Base-by-base conservation (phyloP, 2,113 vertebrate genomes). In the Gasterosteus aculeatus region DNA sequence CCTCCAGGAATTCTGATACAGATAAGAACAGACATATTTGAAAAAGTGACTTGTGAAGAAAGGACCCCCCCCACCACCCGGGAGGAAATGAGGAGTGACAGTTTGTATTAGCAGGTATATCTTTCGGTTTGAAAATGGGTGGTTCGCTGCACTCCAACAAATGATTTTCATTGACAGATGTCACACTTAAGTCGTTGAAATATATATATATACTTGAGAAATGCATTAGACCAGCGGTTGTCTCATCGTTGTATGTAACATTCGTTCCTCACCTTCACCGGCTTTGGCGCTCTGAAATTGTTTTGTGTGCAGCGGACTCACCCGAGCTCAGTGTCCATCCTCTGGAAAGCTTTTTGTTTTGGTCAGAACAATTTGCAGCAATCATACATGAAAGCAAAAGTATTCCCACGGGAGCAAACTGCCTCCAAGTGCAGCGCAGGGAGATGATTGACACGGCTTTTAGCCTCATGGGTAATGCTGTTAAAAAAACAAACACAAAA, bases 1-100 rank as follows among this genome's bases (percentile, higher is more conserved):
- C 69, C 72, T 80, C 61, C 68, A 73, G 78, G 56, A 31, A 57
- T 72, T 73, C 14, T 77, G 78, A 72, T 56, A 22, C 53, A 81
- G 80, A 86, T 86, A 81, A 77, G 75, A 85, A n/a, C 69, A 82
- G 82, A 91, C 80, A 53, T 66, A 46, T 85, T 72, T 78, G 64
- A 85, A 76, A 72, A 44, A 39, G 62, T 66, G 70, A 79, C 74
- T 65, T 12, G 39, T 77, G 59, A 87, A 69, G 64, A 54, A 64
- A 31, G 5, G 46, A 44, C 69, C 9, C 67, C 61, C 22, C 26
- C 75, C 69, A 47, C 54, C 29, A 16, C 67, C 66, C 35, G 53
- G 44, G 38, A 77, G 75, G 79, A 90, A 81, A 87, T 81, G 39
- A 74, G 59, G 38, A 59, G 60, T 69, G 74, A 72, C 74, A 61